Conservation (phyloP, 2,797 vertebrate genomes). For the Pagetopsis macropterus region DNA sequence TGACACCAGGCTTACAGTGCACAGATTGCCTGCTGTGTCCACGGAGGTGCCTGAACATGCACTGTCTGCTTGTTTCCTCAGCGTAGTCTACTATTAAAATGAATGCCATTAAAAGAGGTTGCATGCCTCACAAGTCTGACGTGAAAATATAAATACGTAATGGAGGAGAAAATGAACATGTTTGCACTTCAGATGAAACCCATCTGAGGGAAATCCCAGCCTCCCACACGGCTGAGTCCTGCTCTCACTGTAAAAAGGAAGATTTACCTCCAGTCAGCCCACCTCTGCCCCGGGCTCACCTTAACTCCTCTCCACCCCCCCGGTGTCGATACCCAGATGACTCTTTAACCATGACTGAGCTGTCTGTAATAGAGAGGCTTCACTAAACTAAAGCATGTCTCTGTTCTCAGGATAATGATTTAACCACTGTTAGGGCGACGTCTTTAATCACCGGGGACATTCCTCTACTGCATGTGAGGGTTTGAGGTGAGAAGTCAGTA, state of each 20-base stretch:
- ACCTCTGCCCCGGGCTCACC: slow-evolving; percentile 38
- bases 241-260: slow-evolving; percentile 8
- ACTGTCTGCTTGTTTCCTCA: not conserved
- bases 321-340: slow-evolving; percentile 40
- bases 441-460: slow-evolving; percentile 31
- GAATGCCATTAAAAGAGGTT: slow-evolving; percentile 1
- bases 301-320: slow-evolving; percentile 7
- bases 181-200: slow-evolving; percentile 3
- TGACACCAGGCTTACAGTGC: slow-evolving; percentile 43
- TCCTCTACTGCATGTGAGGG: slow-evolving; percentile 7
- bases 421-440: slow-evolving; percentile 9
- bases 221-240: slow-evolving; percentile 15
- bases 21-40: slow-evolving; percentile 24
- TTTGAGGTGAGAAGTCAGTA: slow-evolving; percentile 7
- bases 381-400: slow-evolving; percentile 36
- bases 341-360: slow-evolving; percentile 47
- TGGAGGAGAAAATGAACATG: not conserved
- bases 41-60: slow-evolving; percentile 7
- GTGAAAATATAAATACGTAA: slow-evolving; percentile 19
- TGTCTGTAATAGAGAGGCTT: slow-evolving; percentile 40
- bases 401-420: slow-evolving; percentile 26
- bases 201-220: slow-evolving; percentile 16
- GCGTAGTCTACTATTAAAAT: slow-evolving; percentile 1
- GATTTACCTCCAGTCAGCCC: slow-evolving; percentile 28
- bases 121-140: not conserved